Base-by-base conservation (phyloP, 2,888 invertebrate species). In the Euclidia mi region DNA sequence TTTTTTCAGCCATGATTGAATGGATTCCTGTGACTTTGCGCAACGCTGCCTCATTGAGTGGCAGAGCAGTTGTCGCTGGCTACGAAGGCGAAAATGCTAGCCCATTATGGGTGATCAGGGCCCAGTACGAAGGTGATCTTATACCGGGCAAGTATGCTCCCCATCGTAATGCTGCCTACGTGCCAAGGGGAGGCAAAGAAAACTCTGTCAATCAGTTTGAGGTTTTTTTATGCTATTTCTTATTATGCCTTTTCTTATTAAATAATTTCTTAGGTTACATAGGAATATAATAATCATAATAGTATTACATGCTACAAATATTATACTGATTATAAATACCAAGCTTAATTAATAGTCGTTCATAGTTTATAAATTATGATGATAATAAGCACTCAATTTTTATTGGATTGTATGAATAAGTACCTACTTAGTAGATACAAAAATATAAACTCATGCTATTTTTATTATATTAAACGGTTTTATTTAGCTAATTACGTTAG, bases 21-120 rank as follows among this genome's bases (percentile, higher is more conserved):
- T 93, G 93, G 93, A 65, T 93, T 6, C 85, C 87, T 0, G 79
- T 87, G 0, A 85, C 84, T 0, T 68, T 83, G 0, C 64, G 60
- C 4, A 74, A 81, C 6, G 94, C 91, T 0, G 62, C 67, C 0
- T 47, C 70, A 0, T 77, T 92, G 0, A 69, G 74, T 2, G 81
- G 91, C 63, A 76, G 87, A 11, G 94, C 93, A 0, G 85, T 95
- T 0, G 89, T 94, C 0, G 94, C 80, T 1, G 94, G 94, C 0
- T 92, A 89, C 38, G 94, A 94, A 64, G 92, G 88, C 0, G 70
- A 91, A 31, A 94, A 95, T 31, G 84, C 88, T 0, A 94, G 92
- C 56, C 94, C 94, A 0, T 80, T 94, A 2, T 94, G 94, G 92
- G 87, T 93, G 0, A 94, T 94, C 60, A 76, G 94, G 18, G 84